Percentiles rank a stretch among this genome's conserved stretches.
phyloP scores from a whole-genome alignment of 2,797 vertebrate genomes.

The Rallus crepitans region DNA sequence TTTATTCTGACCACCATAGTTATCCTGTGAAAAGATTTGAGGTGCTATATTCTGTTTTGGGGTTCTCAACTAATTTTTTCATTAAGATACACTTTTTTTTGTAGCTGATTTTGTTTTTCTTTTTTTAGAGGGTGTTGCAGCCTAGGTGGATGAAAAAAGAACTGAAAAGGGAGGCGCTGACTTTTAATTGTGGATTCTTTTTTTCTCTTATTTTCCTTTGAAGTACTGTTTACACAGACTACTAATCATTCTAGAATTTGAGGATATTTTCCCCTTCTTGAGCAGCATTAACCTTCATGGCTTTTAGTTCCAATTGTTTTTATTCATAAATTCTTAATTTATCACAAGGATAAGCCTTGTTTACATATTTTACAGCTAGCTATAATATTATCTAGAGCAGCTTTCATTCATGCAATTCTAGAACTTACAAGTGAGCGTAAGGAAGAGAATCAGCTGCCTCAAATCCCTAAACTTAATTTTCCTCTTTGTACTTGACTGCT shows the following conservation, averaged over 20 bases:
- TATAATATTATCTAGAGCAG: neutral
- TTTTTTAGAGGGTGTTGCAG: neutral
- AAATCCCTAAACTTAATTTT: conserved; percentile 36
- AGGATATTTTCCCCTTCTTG: neutral
- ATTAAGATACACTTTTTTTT: neutral
- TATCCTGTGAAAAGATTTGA: neutral
- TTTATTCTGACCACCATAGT: neutral
- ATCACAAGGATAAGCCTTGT: neutral
- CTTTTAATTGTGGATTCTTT: neutral
- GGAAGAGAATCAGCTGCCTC: neutral
- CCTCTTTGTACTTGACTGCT: neutral
- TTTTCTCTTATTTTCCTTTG: neutral
- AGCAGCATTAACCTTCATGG: neutral
- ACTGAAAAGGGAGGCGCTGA: neutral
- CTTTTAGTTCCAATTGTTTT: neutral
- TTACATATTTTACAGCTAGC: neutral
- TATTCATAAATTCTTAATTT: neutral
- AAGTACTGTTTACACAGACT: neutral
- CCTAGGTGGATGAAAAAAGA: neutral
- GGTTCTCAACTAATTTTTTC: neutral
- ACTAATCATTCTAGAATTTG: neutral
- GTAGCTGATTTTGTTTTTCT: neutral
- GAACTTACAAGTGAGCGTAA: neutral
- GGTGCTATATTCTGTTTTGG: neutral
- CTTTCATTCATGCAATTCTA: conserved; percentile 12